Conservation (phyloP, 64 coral and sea anemone genomes). For the Exaiptasia diaphana region DNA sequence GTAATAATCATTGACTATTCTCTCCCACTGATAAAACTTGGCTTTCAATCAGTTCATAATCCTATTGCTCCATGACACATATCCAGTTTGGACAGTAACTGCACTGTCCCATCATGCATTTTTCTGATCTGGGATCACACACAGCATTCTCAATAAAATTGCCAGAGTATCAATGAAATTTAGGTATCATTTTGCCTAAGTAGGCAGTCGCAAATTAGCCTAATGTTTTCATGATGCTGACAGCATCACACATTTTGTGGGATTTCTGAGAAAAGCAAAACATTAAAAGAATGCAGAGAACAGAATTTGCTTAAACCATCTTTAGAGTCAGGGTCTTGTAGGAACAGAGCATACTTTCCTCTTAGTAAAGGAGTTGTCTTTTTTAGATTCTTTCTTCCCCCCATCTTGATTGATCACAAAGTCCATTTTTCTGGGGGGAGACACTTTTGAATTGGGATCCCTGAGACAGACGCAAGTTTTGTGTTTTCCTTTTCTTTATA, state of each 20-base stretch:
- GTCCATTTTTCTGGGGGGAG: slow-evolving; percentile 6
- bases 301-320: slow-evolving; percentile 59
- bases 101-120: slow-evolving; percentile 57
- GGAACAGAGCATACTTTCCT: slow-evolving; percentile 38
- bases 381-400: slow-evolving; percentile 62
- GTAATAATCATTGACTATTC: too few relatives aligned
- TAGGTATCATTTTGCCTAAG: slow-evolving; percentile 16
- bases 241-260: slow-evolving; percentile 64
- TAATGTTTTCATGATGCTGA: slow-evolving; percentile 59
- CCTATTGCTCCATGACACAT: slow-evolving; percentile 1
- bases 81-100: slow-evolving; percentile 33
- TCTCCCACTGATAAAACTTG: slow-evolving; percentile 50
- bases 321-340: slow-evolving; percentile 43
- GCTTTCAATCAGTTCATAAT: background rate
- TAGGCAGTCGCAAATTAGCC: slow-evolving; percentile 39
- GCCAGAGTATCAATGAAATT: slow-evolving; percentile 52
- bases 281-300: slow-evolving; percentile 49
- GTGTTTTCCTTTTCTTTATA: slow-evolving; percentile 40
- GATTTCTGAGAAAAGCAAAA: slow-evolving; percentile 30
- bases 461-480: slow-evolving; percentile 18
- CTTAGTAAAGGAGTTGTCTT: slow-evolving; percentile 53
- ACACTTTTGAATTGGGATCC: background rate
- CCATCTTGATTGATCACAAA: slow-evolving; percentile 55
- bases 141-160: slow-evolving; percentile 35
- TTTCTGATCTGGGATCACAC: slow-evolving; percentile 10